Evolutionary conservation across 2,888 invertebrate species (phyloP), one percentile per base, ranked within the genome.

Genomic region (Acanthosepion pharaonis): DNA sequence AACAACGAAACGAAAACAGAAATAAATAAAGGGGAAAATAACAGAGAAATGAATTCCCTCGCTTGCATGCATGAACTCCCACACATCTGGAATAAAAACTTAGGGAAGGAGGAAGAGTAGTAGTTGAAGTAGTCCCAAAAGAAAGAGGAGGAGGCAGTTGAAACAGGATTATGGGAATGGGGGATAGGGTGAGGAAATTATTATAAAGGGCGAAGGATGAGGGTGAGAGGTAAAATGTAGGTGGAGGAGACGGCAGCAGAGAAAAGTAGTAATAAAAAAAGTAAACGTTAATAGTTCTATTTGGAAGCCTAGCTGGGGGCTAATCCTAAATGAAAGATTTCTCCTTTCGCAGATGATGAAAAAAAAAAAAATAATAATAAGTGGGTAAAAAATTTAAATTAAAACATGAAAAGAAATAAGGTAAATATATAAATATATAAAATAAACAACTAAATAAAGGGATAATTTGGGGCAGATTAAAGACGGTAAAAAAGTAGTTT

Each of bases 301-400:
- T 78, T 78, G 78, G n/a, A 18, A 78, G n/a, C 33, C 0, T 78
- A 15, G n/a, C 78, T 18, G n/a, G n/a, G 78, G 78, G 78, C 78
- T 78, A 78, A 78, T 78, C 78, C 78, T 15, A 78, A 78, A 78
- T 78, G 78, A 78, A 78, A 78, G n/a, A 78, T 78, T 78, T 78
- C 33, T 78, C 78, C n/a, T 15, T 78, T 33, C n/a, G 78, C 8
- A n/a, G 78, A 78, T n/a, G n/a, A n/a, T n/a, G n/a, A n/a, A n/a
- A n/a, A n/a, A n/a, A n/a, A 78, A 28, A 28, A 28, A 78, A 8
- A 28, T n/a, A 78, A n/a, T n/a, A n/a, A 78, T 78, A n/a, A 78
- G 28, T n/a, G 8, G n/a, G 15, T 78, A 78, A n/a, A n/a, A 11
- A n/a, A 64, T 11, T n/a, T n/a, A 78, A 78, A n/a, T 78, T n/a